Evolutionary conservation across 2,888 invertebrate genomes (phyloP), one percentile per base, ranked within the genome.

Genomic region (Notodonta ziczac): DNA sequence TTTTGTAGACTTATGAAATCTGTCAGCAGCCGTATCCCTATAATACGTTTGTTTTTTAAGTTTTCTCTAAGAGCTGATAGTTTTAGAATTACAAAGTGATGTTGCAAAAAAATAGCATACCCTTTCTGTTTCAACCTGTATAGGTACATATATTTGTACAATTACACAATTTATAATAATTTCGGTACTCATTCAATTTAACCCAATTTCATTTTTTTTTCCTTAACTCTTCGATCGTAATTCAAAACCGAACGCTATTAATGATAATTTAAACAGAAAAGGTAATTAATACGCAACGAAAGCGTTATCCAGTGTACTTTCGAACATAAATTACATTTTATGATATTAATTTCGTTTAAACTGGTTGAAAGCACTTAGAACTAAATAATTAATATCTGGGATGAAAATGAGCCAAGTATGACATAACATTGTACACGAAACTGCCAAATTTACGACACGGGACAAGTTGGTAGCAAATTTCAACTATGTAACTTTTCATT

Each of bases 331-430:
- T 72, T 73, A 73, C 57, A 62, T 57, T 67, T 72, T 69, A 66
- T 63, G 57, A 72, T 57, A 69, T 70, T 70, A 74, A 72, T 74
- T 74, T 68, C 40, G 32, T 59, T 72, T 66, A 14, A 59, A 66
- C 16, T 70, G 68, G 65, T 66, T 60, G 58, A 73, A 69, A 72
- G 70, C 60, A 69, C 72, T 77, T 70, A 69, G 51, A 69, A 70
- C 65, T 74, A 73, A 69, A 73, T 75, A 77, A 78, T 80, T 73
- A 77, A 78, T 78, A 77, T 67, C 72, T 65, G 65, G 67, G 70
- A 16, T 69, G 72, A 72, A 72, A 76, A 80, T 73, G 74, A 77
- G 81, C 77, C 78, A 81, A 85, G 72, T 77, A 68, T 80, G 78
- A 72, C 73, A 81, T 76, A 74, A 77, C 56, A 51, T 62, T 52